Evolutionary conservation across 2,888 invertebrate genomes (phyloP).

Genomic region (Synanthedon myopaeformis): DNA sequence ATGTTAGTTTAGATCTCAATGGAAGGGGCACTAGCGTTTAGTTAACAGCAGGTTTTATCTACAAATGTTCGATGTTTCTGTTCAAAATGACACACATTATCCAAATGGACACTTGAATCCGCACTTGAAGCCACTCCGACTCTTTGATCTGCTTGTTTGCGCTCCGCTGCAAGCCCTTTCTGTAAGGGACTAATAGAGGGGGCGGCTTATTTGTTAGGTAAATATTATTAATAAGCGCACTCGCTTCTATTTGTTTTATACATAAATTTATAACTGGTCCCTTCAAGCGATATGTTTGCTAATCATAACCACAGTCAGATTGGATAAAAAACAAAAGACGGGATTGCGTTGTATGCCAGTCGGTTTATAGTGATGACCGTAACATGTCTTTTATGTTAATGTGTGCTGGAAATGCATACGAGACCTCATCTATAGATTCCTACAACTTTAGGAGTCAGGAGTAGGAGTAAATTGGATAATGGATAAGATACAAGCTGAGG

Average conservation of each 20-base stretch:
- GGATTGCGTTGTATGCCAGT: too few relatives aligned
- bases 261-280: conserved; percentile 38
- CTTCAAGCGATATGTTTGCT: conserved; percentile 1
- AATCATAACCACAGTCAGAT: too few relatives aligned
- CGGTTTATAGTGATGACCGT: too few relatives aligned
- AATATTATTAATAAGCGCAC: conserved; percentile 57
- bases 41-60: not conserved
- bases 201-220: conserved; percentile 40
- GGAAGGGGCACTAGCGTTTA: not conserved
- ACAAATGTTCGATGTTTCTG: conserved; percentile 12
- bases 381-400: too few relatives aligned
- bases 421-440: too few relatives aligned
- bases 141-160: conserved; percentile 57
- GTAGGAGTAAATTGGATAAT: too few relatives aligned
- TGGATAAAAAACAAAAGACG: too few relatives aligned
- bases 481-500: too few relatives aligned
- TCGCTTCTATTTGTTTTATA: conserved; percentile 43
- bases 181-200: conserved; percentile 23
- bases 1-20: not conserved
- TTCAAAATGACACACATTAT: conserved; percentile 9
- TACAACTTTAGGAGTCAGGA: too few relatives aligned
- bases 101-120: conserved; percentile 18
- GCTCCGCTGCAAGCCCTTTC: conserved; percentile 33
- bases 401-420: too few relatives aligned
- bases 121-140: conserved; percentile 11